Evolutionary conservation across 2,113 vertebrate species (phyloP).

Genomic region (Rousettus leschenaultii): DNA sequence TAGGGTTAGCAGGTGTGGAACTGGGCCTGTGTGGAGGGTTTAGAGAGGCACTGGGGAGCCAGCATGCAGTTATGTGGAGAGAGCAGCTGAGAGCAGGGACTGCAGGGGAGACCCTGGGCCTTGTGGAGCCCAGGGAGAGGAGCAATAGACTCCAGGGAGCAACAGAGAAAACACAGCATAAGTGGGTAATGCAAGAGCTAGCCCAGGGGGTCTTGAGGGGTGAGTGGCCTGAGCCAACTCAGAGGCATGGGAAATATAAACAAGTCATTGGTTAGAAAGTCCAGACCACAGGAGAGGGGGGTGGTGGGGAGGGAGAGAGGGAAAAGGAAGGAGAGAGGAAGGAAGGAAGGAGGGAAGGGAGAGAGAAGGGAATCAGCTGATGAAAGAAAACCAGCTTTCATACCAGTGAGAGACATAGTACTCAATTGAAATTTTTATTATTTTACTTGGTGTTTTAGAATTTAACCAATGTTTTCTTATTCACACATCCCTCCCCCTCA

Average conservation of each 20-base stretch:
- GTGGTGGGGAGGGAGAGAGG: background rate
- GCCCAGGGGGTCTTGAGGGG: background rate
- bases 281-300: background rate
- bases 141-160: no score
- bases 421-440: background rate
- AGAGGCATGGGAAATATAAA: background rate
- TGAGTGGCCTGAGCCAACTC: background rate
- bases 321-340: background rate
- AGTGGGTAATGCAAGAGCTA: background rate
- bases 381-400: background rate
- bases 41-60: background rate
- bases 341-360: background rate
- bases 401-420: background rate
- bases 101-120: background rate
- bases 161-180: background rate
- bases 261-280: background rate
- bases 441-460: background rate
- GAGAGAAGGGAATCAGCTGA: background rate
- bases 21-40: background rate
- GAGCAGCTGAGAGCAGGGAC: background rate
- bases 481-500: background rate
- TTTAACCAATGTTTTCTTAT: background rate
- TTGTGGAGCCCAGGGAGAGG: background rate
- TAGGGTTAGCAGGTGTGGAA: background rate
- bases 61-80: background rate